These are phyloP conservation scores for Helicoverpa assulta DNA, from an alignment of 2,888 invertebrate species.

Conservation along the genomic window DNA sequence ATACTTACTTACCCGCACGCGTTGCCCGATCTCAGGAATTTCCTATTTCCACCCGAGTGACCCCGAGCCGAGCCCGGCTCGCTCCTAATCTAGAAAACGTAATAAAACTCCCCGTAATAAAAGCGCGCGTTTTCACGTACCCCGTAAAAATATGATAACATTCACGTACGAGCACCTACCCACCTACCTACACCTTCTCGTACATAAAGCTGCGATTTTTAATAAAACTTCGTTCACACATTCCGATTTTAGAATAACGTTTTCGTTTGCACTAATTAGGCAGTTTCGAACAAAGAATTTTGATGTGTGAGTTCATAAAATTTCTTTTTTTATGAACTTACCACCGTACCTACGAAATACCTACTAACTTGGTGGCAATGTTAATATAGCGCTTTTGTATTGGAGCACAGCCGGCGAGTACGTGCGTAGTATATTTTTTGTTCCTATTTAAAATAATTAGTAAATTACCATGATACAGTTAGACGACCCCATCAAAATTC, in stretches of 20 bases:
- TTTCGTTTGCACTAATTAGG: slow-evolving; percentile 71
- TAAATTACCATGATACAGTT: neutral
- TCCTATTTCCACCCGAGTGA: slow-evolving; percentile 72
- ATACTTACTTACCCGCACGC: slow-evolving; percentile 56
- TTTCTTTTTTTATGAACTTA: slow-evolving; percentile 51
- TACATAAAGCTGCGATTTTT: slow-evolving; percentile 59
- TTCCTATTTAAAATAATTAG: neutral
- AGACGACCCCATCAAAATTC: neutral
- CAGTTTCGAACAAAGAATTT: slow-evolving; percentile 70
- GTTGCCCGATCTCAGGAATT: slow-evolving; percentile 71
- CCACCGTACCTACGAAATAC: slow-evolving; percentile 21
- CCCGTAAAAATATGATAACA: slow-evolving; percentile 90
- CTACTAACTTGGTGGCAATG: slow-evolving; percentile 10
- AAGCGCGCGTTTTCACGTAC: slow-evolving; percentile 87
- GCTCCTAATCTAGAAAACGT: slow-evolving; percentile 86
- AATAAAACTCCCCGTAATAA: slow-evolving; percentile 87
- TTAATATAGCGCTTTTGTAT: slow-evolving; percentile 21
- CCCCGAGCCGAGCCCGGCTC: slow-evolving; percentile 59
- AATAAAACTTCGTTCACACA: slow-evolving; percentile 59
- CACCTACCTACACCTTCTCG: slow-evolving; percentile 50
- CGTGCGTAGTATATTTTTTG: neutral
- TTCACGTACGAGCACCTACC: slow-evolving; percentile 78
- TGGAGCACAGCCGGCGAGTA: neutral
- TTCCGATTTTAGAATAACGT: slow-evolving; percentile 57
- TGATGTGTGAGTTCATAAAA: slow-evolving; percentile 63